Percentiles rank a stretch among this genome's conserved stretches.
Conservation (phyloP, 1,140 invertebrate species). For the Gonatopus flavifemur region DNA sequence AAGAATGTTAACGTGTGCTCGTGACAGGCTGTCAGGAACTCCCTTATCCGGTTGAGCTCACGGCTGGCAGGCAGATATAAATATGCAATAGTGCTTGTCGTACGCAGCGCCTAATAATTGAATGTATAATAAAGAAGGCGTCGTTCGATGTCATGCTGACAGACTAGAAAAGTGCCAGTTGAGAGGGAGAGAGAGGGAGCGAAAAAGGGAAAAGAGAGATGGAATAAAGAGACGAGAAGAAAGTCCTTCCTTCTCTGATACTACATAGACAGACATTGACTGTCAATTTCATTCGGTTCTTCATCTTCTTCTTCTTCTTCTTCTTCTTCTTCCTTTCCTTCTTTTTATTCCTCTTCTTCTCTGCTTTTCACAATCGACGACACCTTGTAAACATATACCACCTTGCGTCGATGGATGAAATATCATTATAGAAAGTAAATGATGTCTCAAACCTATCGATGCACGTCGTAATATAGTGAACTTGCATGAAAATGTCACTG, state of each 20-base stretch:
- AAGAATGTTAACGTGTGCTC: slow-evolving; percentile 49
- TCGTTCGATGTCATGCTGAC: slow-evolving; percentile 49
- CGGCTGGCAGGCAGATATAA: slow-evolving; percentile 47
- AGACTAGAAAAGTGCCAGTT: slow-evolving; percentile 27
- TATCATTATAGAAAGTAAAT: too few relatives aligned
- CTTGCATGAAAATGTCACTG: too few relatives aligned
- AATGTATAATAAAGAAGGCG: slow-evolving; percentile 59
- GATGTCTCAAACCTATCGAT: too few relatives aligned
- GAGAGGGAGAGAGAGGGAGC: slow-evolving; percentile 25
- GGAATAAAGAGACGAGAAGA: slow-evolving; percentile 22
- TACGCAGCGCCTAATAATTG: slow-evolving; percentile 57
- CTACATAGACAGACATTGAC: slow-evolving; percentile 44
- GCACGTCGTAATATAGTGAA: too few relatives aligned
- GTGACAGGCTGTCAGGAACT: slow-evolving; percentile 46
- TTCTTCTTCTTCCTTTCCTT: neutral
- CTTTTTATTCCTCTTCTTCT: neutral
- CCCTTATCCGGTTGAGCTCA: slow-evolving; percentile 36
- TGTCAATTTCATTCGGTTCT: slow-evolving; percentile 48
- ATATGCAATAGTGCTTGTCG: slow-evolving; percentile 57
- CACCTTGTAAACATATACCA: too few relatives aligned
- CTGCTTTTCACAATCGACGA: neutral
- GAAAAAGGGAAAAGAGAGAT: slow-evolving; percentile 1
- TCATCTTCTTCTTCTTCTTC: neutral
- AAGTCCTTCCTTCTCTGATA: too few relatives aligned
- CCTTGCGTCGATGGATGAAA: too few relatives aligned